Evolutionary conservation across 2,113 vertebrate genomes (phyloP).

Genomic region (Glareola pratincola): DNA sequence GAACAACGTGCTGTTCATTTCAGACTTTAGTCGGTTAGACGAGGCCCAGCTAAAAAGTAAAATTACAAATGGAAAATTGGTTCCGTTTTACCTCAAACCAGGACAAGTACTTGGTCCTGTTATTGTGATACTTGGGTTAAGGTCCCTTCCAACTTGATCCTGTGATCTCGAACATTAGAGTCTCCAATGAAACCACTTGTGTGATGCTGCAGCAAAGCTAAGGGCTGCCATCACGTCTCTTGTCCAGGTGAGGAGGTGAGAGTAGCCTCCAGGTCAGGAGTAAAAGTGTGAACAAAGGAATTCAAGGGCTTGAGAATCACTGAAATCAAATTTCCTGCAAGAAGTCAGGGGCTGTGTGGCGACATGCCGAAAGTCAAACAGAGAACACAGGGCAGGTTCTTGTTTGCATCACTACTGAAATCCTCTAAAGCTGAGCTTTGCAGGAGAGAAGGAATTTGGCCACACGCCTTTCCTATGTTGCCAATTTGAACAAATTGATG

Average conservation of each 20-base stretch:
- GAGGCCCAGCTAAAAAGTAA: too few species aligned
- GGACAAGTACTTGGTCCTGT: background rate
- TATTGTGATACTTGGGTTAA: background rate
- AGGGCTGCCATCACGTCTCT: background rate
- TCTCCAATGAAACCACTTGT: background rate
- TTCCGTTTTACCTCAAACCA: too few species aligned
- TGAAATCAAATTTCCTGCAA: background rate
- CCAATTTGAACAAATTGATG: background rate
- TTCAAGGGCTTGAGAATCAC: background rate
- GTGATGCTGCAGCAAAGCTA: background rate
- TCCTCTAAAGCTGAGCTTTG: background rate
- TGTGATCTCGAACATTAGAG: background rate
- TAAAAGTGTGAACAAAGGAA: background rate
- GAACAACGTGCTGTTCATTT: too few species aligned
- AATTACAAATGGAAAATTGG: too few species aligned
- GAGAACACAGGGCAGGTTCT: background rate
- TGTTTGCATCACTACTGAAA: background rate
- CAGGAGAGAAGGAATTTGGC: slow-evolving; percentile 23
- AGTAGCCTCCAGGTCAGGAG: background rate
- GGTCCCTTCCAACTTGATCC: background rate
- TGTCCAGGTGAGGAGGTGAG: background rate
- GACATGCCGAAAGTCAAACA: background rate
- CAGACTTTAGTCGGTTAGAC: too few species aligned
- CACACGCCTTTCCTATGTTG: background rate
- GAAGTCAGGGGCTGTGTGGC: background rate